Base-by-base conservation (phyloP, 2,888 invertebrate species). In the Eugnorisma glareosa region DNA sequence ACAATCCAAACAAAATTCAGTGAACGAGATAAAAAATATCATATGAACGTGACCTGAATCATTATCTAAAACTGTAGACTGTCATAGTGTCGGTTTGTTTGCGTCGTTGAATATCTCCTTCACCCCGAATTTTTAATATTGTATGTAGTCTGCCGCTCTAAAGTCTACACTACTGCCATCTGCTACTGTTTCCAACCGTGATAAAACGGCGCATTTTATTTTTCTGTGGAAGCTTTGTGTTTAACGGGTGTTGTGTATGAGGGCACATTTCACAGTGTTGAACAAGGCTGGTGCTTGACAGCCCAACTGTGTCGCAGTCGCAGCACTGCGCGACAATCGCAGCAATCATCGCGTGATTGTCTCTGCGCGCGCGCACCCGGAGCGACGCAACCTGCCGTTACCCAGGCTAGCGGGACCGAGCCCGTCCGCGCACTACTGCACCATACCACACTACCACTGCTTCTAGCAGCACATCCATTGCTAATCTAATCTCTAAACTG, bases 301-400 rank as follows among this genome's bases (percentile, higher is more conserved):
- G 80, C 57, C 45, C 66, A 76, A 71, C 80, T 86, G 82, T 83
- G 77, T 75, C 79, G 67, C 76, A 66, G 37, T 54, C 75, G 71
- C 76, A 67, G 31, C 73, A 70, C 70, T 72, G 57, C 70, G 69
- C 86, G 77, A 83, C 81, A 73, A 87, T 86, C 82, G 76, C 75
- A 70, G 67, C 54, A 37, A 82, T 82, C 77, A 79, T 68, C 79
- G 68, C 54, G 69, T 73, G 75, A 72, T 82, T 81, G 69, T 79
- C 24, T 37, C 79, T 79, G 81, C 82, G 85, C 77, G 70, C 66
- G 84, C 82, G 80, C 84, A 83, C 43, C 61, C 64, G 35, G 28
- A 15, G 51, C 71, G 81, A 15, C 79, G 75, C 73, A 43, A 40
- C 57, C 35, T 45, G 57, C 88, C 84, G 86, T 88, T 88, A 85